phyloP scores from a whole-genome alignment of 1,140 invertebrate species.

The Scaptomyza pallida region DNA sequence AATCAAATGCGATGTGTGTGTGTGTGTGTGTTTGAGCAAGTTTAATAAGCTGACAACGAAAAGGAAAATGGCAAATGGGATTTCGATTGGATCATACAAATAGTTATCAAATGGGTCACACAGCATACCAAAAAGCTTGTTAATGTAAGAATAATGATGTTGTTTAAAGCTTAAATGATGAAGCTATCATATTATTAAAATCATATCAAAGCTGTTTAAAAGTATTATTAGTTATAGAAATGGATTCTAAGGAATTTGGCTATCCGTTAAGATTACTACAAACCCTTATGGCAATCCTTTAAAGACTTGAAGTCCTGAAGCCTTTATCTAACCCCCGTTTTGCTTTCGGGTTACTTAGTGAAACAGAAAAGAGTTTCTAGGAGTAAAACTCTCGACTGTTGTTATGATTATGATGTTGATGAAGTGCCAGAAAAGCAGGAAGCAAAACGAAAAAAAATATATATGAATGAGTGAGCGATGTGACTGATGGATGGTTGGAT shows the following conservation, averaged over 20 bases:
- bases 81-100: slow-evolving; percentile 18
- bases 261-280: slow-evolving; percentile 2
- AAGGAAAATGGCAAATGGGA: slow-evolving; percentile 39
- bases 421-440: slow-evolving; percentile 41
- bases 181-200: too few relatives aligned
- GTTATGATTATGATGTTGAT: slow-evolving; percentile 53
- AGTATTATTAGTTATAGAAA: too few relatives aligned
- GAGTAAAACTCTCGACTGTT: slow-evolving; percentile 25
- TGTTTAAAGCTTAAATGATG: too few relatives aligned
- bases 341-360: not conserved
- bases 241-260: too few relatives aligned
- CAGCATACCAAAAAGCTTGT: too few relatives aligned
- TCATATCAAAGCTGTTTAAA: too few relatives aligned
- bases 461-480: slow-evolving; percentile 51
- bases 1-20: slow-evolving; percentile 20
- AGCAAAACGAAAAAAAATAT: slow-evolving; percentile 9
- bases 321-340: slow-evolving; percentile 6
- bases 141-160: too few relatives aligned
- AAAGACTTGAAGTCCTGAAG: not conserved
- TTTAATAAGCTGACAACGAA: slow-evolving; percentile 37
- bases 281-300: not conserved
- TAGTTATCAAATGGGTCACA: slow-evolving; percentile 16
- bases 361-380: not conserved
- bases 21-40: not conserved
- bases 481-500: slow-evolving; percentile 38